A percentile compares a stretch with the other conserved stretches of the same genome.
Evolutionary conservation across 2,888 invertebrate species (phyloP).

Genomic region (Poecilobothrus nobilitatus): DNA sequence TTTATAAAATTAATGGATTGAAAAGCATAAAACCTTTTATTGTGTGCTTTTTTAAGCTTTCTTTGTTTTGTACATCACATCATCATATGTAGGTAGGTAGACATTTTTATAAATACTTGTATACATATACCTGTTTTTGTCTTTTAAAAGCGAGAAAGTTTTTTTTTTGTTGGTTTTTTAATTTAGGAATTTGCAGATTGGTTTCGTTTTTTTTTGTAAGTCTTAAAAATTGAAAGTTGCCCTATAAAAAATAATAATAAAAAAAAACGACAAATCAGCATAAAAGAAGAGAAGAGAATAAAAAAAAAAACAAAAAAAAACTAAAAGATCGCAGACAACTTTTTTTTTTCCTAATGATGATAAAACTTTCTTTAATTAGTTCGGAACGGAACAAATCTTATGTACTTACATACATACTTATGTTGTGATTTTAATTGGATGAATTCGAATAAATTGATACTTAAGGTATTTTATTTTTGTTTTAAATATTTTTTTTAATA

Average conservation of each 20-base stretch:
- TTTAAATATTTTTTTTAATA: no score
- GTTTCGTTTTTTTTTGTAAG: background rate
- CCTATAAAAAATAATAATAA: background rate
- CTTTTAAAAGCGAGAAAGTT: background rate
- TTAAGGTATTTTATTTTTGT: no score
- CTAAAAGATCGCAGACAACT: no score
- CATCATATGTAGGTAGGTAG: no score
- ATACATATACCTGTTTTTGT: background rate
- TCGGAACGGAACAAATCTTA: background rate
- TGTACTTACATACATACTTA: no score
- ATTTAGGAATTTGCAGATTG: background rate
- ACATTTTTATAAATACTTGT: no score
- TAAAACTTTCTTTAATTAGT: background rate
- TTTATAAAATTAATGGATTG: no score
- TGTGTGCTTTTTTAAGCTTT: slow-evolving; percentile 5
- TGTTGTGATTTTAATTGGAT: no score
- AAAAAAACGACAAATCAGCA: background rate
- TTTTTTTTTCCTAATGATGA: background rate
- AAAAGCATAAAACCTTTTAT: background rate
- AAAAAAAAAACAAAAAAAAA: no score
- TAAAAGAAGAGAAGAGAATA: no score
- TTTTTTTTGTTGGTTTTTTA: background rate
- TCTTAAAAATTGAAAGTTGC: slow-evolving; percentile 3
- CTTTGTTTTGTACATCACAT: no score
- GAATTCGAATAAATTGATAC: no score